Evolutionary conservation across 1,140 invertebrate species (phyloP).

Genomic region (Psix sp.): DNA sequence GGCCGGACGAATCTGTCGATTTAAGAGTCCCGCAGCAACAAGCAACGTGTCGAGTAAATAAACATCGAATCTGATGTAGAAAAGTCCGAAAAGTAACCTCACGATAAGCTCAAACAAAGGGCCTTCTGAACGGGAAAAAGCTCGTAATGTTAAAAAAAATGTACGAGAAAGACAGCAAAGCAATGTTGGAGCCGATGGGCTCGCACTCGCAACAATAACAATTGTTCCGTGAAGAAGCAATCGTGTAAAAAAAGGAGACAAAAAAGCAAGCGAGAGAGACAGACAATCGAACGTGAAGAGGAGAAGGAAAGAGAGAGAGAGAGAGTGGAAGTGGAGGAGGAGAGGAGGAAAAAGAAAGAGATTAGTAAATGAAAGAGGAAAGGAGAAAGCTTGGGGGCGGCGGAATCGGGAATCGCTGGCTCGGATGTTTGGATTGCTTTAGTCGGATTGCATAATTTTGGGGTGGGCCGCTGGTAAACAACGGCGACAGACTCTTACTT

Average conservation of each 20-base stretch:
- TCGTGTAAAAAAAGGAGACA: not conserved
- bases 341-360: not conserved
- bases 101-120: too few species aligned
- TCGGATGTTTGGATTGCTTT: not conserved
- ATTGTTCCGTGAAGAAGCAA: not conserved
- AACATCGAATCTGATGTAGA: too few species aligned
- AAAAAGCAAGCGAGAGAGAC: slow-evolving; percentile 1
- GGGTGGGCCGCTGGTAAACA: slow-evolving; percentile 15
- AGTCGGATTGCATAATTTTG: slow-evolving; percentile 20
- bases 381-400: too few species aligned
- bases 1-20: too few species aligned
- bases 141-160: too few species aligned
- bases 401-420: not conserved
- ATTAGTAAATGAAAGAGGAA: not conserved
- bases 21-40: too few species aligned
- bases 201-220: too few species aligned
- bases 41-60: too few species aligned
- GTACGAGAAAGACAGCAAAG: too few species aligned
- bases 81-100: too few species aligned
- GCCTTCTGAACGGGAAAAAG: too few species aligned
- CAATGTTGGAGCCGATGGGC: too few species aligned
- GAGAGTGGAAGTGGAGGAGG: not conserved
- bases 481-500: slow-evolving; percentile 80
- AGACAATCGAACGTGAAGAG: not conserved
- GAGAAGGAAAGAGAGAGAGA: not conserved